Evolutionary conservation across 2,797 vertebrate species (phyloP), one percentile per base, ranked within the genome.

Genomic region (Myioborus melanocephalus): DNA sequence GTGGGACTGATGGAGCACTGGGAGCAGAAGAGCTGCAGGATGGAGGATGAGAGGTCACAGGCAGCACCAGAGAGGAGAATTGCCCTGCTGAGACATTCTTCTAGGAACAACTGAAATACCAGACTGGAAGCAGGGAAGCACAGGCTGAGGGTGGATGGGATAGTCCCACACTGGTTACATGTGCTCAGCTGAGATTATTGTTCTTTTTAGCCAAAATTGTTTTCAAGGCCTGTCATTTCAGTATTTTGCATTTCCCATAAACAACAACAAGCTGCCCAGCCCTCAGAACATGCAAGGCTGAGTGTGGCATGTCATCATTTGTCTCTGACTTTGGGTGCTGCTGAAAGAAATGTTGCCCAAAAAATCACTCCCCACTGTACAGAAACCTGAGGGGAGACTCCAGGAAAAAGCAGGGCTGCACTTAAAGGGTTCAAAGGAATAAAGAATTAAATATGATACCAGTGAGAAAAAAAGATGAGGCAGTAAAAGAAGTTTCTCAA

Each of bases 111-210:
- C 10, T 34, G 66, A 21, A 89, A 63, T 6, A 50, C 5, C 28
- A 32, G n/a, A 26, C 3, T 53, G 9, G 12, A 35, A 78, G 69
- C 21, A 90, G 16, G 35, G 69, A 77, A 72, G 46, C 46, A 89
- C 47, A 46, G 53, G 22, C 60, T 80, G 50, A 87, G 15, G 19
- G 46, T 46, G 27, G 39, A 34, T 1, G 1, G 57, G 35, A 60
- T 3, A 71, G 52, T 49, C 22, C 34, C 32, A 50, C 6, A 2
- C 0, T 26, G 57, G 32, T 43, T 44, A 30, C 3, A 1, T 1
- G 12, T 0, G 4, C 56, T 69, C 9, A 50, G 34, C n/a, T 6
- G 49, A 14, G 46, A 30, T 20, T 17, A 46, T 14, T 79, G 41
- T 7, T 60, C 24, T 41, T 76, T 61, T 60, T 11, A 80, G 46